Base-by-base conservation (phyloP, 2,888 invertebrate species). In the Perdita meconis region DNA sequence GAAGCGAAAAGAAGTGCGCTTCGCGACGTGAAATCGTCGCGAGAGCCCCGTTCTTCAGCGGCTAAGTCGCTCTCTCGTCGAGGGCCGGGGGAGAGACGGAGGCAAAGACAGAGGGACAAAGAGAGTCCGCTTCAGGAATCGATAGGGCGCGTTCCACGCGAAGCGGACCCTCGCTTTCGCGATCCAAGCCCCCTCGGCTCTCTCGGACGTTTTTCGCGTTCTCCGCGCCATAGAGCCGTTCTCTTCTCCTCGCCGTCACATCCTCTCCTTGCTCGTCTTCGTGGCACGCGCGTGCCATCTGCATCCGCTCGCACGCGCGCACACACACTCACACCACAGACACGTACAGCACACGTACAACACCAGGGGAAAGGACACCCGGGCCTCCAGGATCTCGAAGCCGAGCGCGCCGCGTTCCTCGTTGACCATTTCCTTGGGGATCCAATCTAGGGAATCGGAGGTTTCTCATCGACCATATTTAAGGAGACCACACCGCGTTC, bases 341-440 rank as follows among this genome's bases (percentile, higher is more conserved):
- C n/a, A n/a, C n/a, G n/a, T n/a, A n/a, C n/a, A n/a, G n/a, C 22
- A 63, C 70, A 40, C 44, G 24, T n/a, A 60, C 51, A 53, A 53
- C 59, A 36, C 40, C 44, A 44, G 44, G 24, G 34, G 34, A 38
- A 26, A 34, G 26, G 50, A 50, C 24, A 50, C n/a, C n/a, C n/a
- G n/a, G 59, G 42, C 59, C 67, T 50, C 56, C 67, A 47, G 64
- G 64, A 65, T 70, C 68, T 65, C 77, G 67, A 79, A 71, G 53
- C 65, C 67, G 81, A 80, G 73, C 42, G 56, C 72, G 64, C 73
- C 47, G 64, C 77, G 86, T 80, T 86, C 86, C 84, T 86, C 78
- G 86, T 80, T 78, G 84, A 86, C 81, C 80, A 76, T 77, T 67
- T 75, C 75, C 44, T 78, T n/a, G n/a, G 84, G 85, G 86, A 85